A percentile compares a stretch with the other conserved stretches of the same genome.
Conservation (phyloP, 2,113 vertebrate species). For the Physeter macrocephalus region DNA sequence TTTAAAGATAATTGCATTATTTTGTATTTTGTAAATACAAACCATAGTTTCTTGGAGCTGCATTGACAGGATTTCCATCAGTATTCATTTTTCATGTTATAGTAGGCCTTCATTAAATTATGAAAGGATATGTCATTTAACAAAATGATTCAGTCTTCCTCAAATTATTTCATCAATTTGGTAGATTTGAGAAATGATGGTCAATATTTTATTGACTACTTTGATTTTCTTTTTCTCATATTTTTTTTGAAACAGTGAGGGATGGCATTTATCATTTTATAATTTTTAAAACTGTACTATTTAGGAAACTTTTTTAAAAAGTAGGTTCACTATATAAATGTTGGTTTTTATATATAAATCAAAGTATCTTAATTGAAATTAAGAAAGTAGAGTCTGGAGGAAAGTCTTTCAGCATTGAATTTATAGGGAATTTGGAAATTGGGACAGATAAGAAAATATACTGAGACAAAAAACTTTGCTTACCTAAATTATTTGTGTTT, state of each 20-base stretch:
- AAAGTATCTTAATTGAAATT: background rate
- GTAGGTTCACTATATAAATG: background rate
- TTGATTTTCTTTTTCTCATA: background rate
- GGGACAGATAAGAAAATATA: background rate
- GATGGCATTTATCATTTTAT: background rate
- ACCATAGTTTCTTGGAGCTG: background rate
- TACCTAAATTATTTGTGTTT: background rate
- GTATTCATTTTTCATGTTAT: background rate
- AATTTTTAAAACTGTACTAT: background rate
- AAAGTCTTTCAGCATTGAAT: background rate
- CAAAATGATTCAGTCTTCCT: background rate
- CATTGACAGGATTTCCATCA: background rate
- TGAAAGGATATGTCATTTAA: background rate
- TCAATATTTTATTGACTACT: background rate
- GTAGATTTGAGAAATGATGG: background rate
- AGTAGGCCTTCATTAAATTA: background rate
- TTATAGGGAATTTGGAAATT: background rate
- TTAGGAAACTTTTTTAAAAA: background rate
- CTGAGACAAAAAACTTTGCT: background rate
- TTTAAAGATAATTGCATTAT: background rate
- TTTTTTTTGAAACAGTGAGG: background rate
- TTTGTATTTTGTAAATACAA: background rate
- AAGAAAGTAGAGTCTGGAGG: background rate
- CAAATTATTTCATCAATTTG: background rate
- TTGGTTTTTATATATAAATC: background rate